Evolutionary conservation across 2,797 vertebrate genomes (phyloP).

Genomic region (Acrossocheilus wenchowensis): DNA sequence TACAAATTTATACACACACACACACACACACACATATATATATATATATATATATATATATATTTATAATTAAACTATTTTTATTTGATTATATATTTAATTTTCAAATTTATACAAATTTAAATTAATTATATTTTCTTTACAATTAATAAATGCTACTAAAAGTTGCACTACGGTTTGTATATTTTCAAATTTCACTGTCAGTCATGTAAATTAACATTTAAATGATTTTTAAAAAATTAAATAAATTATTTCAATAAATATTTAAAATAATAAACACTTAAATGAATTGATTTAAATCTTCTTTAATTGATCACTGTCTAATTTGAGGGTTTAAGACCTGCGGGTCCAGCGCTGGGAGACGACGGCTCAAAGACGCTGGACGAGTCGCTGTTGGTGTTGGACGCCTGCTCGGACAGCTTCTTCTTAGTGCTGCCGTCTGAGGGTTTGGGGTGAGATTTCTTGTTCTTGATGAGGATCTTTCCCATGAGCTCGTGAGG

Average conservation of each 20-base stretch:
- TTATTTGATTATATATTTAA: neutral
- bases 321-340: slow-evolving; percentile 55
- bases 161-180: too few species aligned
- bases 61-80: too few species aligned
- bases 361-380: slow-evolving; percentile 89
- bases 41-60: too few species aligned
- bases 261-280: neutral
- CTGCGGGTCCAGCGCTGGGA: slow-evolving; percentile 87
- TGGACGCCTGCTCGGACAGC: slow-evolving; percentile 90
- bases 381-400: slow-evolving; percentile 87
- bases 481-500: slow-evolving; percentile 97
- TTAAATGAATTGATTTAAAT: neutral
- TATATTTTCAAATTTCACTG: neutral
- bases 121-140: too few species aligned
- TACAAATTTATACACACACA: too few species aligned
- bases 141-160: too few species aligned
- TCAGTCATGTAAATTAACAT: neutral
- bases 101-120: neutral
- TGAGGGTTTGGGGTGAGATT: slow-evolving; percentile 91
- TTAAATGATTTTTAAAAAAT: too few species aligned
- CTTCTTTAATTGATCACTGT: neutral
- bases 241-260: neutral
- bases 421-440: slow-evolving; percentile 89
- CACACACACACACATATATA: too few species aligned
- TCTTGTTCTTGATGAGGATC: slow-evolving; percentile 99